Evolutionary conservation across 1,140 invertebrate species (phyloP).

Genomic region (Prorops nasuta): DNA sequence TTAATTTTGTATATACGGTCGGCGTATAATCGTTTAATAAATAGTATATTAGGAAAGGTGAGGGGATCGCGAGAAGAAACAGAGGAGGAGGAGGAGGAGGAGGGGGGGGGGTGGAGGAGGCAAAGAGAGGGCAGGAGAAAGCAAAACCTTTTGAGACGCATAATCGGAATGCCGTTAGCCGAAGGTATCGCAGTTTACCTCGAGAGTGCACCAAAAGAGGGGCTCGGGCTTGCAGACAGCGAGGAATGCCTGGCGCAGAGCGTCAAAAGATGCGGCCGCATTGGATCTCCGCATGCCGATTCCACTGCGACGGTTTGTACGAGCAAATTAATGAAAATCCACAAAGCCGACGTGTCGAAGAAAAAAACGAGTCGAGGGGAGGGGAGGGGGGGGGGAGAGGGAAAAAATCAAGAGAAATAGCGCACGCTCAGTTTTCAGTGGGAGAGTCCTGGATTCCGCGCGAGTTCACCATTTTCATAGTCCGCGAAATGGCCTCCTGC

Average conservation of each 20-base stretch:
- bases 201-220: background rate
- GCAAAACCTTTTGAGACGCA: conserved; percentile 15
- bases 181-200: conserved; percentile 3
- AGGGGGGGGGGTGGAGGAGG: background rate
- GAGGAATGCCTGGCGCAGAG: conserved; percentile 21
- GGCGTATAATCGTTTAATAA: background rate
- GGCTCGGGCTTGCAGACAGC: background rate
- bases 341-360: conserved; percentile 3
- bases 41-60: background rate
- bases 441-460: background rate
- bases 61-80: conserved; percentile 7
- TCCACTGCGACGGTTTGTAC: conserved; percentile 21
- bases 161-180: too few relatives aligned
- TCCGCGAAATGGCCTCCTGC: too few relatives aligned
- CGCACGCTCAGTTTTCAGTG: background rate
- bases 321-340: conserved; percentile 31
- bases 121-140: conserved; percentile 2
- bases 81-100: conserved; percentile 6
- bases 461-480: too few relatives aligned
- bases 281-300: conserved; percentile 25
- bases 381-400: too few relatives aligned
- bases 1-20: background rate
- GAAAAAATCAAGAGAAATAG: too few relatives aligned
- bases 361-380: too few relatives aligned
- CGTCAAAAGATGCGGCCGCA: conserved; percentile 30